Conservation (phyloP, 2,888 invertebrate genomes). For the Julus scanicus region DNA sequence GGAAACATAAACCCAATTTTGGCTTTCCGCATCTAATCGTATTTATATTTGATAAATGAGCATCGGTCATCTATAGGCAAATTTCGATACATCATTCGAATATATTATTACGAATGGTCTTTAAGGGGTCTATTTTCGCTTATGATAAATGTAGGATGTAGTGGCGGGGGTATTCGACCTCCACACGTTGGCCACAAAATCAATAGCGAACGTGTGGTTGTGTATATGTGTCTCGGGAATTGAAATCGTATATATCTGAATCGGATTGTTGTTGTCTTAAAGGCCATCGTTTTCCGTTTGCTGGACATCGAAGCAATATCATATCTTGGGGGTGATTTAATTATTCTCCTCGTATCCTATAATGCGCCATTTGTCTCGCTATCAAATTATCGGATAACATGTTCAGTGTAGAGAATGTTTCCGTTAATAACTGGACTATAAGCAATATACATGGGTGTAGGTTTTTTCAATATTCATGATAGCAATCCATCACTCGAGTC, state of each 20-base stretch:
- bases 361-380: constrained; percentile 13
- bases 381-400: not conserved
- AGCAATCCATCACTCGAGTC: not conserved
- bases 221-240: not conserved
- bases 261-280: not conserved
- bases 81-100: not conserved
- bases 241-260: not conserved
- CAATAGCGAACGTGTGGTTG: not conserved
- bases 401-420: not conserved
- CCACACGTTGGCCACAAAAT: not conserved
- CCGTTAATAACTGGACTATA: not conserved
- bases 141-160: not conserved
- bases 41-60: no score
- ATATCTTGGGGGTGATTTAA: not conserved
- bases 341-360: not conserved
- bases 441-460: not conserved
- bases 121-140: not conserved
- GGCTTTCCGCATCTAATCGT: no score
- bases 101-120: not conserved
- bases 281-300: not conserved
- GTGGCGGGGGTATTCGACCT: not conserved
- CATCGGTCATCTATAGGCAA: not conserved
- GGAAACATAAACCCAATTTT: no score
- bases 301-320: not conserved
- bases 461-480: constrained; percentile 1